Conservation (phyloP, 1,140 invertebrate genomes). For the Goniozus legneri region DNA sequence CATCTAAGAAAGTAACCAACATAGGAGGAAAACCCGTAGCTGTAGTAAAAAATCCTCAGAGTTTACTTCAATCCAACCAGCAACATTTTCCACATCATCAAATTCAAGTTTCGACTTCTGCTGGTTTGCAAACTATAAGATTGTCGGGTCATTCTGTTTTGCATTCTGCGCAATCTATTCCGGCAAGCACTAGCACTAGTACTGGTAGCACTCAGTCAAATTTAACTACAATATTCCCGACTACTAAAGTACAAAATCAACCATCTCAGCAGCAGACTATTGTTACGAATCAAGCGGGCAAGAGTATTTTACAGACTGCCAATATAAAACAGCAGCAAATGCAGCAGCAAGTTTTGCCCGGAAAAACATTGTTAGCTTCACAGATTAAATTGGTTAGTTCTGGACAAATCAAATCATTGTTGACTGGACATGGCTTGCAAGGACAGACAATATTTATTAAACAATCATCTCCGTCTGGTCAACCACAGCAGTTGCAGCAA, state of each 20-base stretch:
- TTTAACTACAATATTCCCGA: slow-evolving; percentile 42
- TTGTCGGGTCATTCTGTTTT: slow-evolving; percentile 53
- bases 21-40: slow-evolving; percentile 45
- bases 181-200: slow-evolving; percentile 22
- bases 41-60: slow-evolving; percentile 47
- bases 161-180: slow-evolving; percentile 41
- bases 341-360: slow-evolving; percentile 37
- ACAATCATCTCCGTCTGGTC: slow-evolving; percentile 40
- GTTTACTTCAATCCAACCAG: slow-evolving; percentile 50
- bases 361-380: slow-evolving; percentile 47
- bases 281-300: slow-evolving; percentile 44
- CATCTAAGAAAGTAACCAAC: slow-evolving; percentile 32
- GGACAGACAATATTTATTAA: slow-evolving; percentile 53
- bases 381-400: slow-evolving; percentile 51
- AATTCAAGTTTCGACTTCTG: slow-evolving; percentile 52
- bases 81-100: slow-evolving; percentile 51
- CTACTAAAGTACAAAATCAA: slow-evolving; percentile 37
- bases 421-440: slow-evolving; percentile 47
- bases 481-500: slow-evolving; percentile 38
- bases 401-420: slow-evolving; percentile 48
- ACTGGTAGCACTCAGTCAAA: slow-evolving; percentile 23
- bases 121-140: slow-evolving; percentile 55
- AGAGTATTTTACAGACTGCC: slow-evolving; percentile 46
- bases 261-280: slow-evolving; percentile 37
- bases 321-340: slow-evolving; percentile 45